Conservation (phyloP, 2,113 vertebrate species). For the Ranitomeya variabilis region DNA sequence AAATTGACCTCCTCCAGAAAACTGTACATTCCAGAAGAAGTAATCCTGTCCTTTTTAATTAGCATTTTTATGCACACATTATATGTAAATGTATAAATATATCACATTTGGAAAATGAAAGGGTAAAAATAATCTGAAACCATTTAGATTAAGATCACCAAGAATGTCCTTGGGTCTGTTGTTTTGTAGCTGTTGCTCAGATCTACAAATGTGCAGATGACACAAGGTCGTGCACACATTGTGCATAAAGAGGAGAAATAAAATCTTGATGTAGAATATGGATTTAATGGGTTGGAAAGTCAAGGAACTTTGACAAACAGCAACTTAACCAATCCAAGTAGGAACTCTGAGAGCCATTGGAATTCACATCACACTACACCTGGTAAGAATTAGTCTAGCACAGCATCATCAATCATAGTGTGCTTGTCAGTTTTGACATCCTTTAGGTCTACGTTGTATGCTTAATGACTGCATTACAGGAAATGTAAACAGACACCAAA, state of each 20-base stretch:
- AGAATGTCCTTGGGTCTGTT: conserved; percentile 8
- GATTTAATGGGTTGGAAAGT: conserved; percentile 70
- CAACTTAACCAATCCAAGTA: conserved; percentile 77
- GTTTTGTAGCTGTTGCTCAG: not conserved
- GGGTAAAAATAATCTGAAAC: not conserved
- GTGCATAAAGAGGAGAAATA: conserved; percentile 49
- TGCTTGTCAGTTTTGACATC: conserved; percentile 82
- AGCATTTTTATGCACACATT: not conserved
- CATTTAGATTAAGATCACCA: not conserved
- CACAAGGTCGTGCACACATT: conserved; percentile 28
- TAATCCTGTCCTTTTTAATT: not conserved
- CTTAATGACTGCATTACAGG: conserved; percentile 85
- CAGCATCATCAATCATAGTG: conserved; percentile 81
- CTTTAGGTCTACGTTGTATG: conserved; percentile 77
- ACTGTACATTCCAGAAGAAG: not conserved
- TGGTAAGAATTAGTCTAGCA: conserved; percentile 85
- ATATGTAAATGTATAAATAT: not conserved
- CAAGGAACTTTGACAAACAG: conserved; percentile 71
- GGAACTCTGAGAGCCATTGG: conserved; percentile 74
- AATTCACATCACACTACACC: conserved; percentile 83
- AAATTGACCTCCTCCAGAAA: not conserved
- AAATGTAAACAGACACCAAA: conserved; percentile 84
- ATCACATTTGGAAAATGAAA: not conserved
- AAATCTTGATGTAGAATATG: conserved; percentile 68
- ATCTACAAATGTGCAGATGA: conserved; percentile 57